Conservation (phyloP, 2,113 vertebrate species). For the Takifugu flavidus region DNA sequence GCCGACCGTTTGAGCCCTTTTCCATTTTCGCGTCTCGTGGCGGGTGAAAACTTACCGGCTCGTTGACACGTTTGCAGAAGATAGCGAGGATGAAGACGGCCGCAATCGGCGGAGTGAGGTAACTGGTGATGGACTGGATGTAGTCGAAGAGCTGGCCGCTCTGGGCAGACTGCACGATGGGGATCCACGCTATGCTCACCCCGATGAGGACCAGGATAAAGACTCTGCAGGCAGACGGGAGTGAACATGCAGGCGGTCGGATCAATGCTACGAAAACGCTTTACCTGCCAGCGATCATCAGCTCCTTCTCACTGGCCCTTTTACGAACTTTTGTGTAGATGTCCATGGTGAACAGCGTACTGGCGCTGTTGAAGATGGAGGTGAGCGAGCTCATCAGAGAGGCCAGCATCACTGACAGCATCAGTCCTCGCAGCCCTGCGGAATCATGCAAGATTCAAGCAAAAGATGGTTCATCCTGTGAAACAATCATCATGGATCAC, state of each 20-base stretch:
- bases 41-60: constrained; percentile 73
- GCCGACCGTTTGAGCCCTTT: no score
- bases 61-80: constrained; percentile 92
- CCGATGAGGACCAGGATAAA: constrained; percentile 89
- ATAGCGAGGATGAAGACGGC: constrained; percentile 87
- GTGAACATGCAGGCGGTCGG: not conserved
- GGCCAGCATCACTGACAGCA: constrained; percentile 95
- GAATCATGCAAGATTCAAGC: constrained; percentile 9
- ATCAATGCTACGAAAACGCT: fast-evolving
- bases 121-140: constrained; percentile 92
- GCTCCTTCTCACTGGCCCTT: constrained; percentile 80
- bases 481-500: no score
- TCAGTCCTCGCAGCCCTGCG: constrained; percentile 88
- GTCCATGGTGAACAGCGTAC: constrained; percentile 96
- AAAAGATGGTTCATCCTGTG: no score
- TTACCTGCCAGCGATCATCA: constrained; percentile 92
- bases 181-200: constrained; percentile 95
- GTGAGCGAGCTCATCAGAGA: constrained; percentile 97
- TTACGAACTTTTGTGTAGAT: constrained; percentile 86
- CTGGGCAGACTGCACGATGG: constrained; percentile 86
- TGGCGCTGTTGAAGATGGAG: constrained; percentile 97
- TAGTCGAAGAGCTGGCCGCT: constrained; percentile 95
- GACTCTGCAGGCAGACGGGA: constrained; percentile 66
- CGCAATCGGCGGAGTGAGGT: constrained; percentile 88
- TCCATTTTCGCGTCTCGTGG: not conserved